Evolutionary conservation across 2,888 invertebrate species (phyloP).

Genomic region (Phaedon cochleariae): DNA sequence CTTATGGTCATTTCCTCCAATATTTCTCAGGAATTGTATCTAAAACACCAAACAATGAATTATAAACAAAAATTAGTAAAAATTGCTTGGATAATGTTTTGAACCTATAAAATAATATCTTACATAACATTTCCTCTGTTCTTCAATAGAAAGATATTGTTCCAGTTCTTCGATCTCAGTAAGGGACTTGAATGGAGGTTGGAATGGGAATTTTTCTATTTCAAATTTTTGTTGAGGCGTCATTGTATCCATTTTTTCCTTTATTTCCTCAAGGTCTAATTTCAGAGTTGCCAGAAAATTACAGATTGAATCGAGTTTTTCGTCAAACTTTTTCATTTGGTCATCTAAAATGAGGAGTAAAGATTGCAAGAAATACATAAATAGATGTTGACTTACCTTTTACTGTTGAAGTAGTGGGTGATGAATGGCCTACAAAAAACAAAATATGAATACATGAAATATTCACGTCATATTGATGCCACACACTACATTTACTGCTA

Average conservation of each 20-base stretch:
- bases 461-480: too few relatives aligned
- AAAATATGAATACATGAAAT: too few relatives aligned
- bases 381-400: too few relatives aligned
- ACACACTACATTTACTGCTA: too few relatives aligned
- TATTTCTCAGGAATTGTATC: slow-evolving; percentile 2
- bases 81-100: not conserved
- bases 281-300: not conserved
- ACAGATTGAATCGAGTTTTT: slow-evolving; percentile 2
- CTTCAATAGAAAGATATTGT: slow-evolving; percentile 1
- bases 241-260: not conserved
- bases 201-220: not conserved
- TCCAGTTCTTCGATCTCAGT: slow-evolving; percentile 6
- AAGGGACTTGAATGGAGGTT: not conserved
- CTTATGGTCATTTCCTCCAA: slow-evolving; percentile 4
- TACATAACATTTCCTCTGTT: slow-evolving; percentile 7
- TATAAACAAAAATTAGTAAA: not conserved
- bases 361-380: too few relatives aligned
- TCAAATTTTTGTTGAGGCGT: not conserved
- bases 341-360: too few relatives aligned
- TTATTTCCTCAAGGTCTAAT: slow-evolving; percentile 2
- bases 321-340: not conserved
- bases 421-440: too few relatives aligned
- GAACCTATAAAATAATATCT: slow-evolving; percentile 1
- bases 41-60: not conserved
- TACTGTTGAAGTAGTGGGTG: too few relatives aligned